Conservation (phyloP, 2,888 invertebrate species). For the Nowickia ferox region DNA sequence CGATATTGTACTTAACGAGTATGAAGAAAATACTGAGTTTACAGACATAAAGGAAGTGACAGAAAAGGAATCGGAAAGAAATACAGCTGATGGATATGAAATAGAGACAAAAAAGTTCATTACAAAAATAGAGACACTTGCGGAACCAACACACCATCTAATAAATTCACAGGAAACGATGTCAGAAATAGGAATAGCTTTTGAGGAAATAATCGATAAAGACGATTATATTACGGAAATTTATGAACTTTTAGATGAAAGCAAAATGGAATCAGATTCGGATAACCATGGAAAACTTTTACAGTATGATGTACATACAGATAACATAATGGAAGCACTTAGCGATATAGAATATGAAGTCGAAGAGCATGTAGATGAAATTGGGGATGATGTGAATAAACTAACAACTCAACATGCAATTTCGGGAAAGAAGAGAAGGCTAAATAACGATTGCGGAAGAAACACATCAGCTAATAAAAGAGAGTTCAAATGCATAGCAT, state of each 20-base stretch:
- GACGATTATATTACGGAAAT: constrained; percentile 64
- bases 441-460: neutral
- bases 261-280: neutral
- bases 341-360: constrained; percentile 45
- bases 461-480: neutral
- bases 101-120: neutral
- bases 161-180: neutral
- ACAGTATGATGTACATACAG: constrained; percentile 12
- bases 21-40: neutral
- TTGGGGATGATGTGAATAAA: neutral
- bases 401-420: neutral
- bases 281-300: constrained; percentile 13
- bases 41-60: neutral
- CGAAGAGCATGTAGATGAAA: constrained; percentile 8
- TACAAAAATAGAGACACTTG: neutral
- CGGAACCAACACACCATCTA: neutral
- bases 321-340: constrained; percentile 1
- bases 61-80: neutral
- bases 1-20: neutral
- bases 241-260: constrained; percentile 60
- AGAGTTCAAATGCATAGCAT: constrained; percentile 36
- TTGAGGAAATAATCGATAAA: constrained; percentile 43
- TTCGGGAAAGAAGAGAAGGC: neutral
- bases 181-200: neutral
- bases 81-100: neutral